Conservation (phyloP, 2,888 invertebrate species). For the Noctua janthina region DNA sequence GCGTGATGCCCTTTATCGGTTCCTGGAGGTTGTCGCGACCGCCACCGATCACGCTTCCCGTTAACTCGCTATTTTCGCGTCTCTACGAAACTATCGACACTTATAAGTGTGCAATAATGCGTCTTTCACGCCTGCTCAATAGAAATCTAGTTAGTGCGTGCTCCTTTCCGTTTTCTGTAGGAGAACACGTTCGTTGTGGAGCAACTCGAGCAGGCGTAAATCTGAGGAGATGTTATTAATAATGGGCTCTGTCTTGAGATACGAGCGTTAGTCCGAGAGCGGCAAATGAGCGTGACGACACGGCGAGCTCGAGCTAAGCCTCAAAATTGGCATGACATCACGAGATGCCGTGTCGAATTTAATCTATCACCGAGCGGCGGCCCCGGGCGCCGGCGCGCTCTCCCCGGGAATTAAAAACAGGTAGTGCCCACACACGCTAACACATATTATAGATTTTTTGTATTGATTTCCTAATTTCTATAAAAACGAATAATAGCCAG, state of each 20-base stretch:
- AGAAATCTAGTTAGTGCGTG: constrained; percentile 73
- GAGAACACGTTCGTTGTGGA: constrained; percentile 49
- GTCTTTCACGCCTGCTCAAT: constrained; percentile 82
- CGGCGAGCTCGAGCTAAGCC: constrained; percentile 77
- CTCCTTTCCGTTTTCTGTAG: constrained; percentile 53
- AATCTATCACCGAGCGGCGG: constrained; percentile 87
- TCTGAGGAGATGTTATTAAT: constrained; percentile 75
- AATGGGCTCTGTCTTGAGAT: constrained; percentile 74
- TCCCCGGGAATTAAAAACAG: constrained; percentile 80
- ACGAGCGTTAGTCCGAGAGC: constrained; percentile 72
- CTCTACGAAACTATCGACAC: constrained; percentile 83
- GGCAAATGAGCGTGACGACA: constrained; percentile 85
- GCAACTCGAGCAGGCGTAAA: constrained; percentile 46
- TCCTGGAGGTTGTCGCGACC: constrained; percentile 86
- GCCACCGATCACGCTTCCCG: constrained; percentile 85
- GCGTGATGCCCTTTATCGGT: constrained; percentile 86
- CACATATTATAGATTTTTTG: constrained; percentile 73
- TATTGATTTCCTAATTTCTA: constrained; percentile 74
- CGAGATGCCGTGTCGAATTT: constrained; percentile 89
- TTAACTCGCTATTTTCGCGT: constrained; percentile 86
- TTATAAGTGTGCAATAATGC: constrained; percentile 78
- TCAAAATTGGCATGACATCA: constrained; percentile 89
- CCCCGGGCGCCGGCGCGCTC: constrained; percentile 84
- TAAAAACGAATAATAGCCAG: constrained; percentile 76
- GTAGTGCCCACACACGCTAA: constrained; percentile 85